Evolutionary conservation across 1,140 invertebrate species (phyloP).

Genomic region (Drosophila elegans): DNA sequence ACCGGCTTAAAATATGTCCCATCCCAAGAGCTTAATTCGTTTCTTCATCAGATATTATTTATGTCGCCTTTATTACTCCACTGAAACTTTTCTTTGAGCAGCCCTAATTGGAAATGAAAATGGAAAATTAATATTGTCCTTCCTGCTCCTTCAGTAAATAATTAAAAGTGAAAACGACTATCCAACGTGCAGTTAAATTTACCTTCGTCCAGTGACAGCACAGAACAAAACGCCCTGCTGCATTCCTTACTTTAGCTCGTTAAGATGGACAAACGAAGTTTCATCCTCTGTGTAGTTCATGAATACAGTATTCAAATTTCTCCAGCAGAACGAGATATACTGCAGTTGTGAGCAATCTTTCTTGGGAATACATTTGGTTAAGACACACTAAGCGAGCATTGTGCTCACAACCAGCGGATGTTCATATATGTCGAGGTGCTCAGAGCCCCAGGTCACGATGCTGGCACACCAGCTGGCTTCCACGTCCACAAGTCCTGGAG

Average conservation of each 20-base stretch:
- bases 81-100: slow-evolving; percentile 26
- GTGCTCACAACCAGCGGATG: slow-evolving; percentile 1
- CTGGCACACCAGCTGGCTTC: not conserved
- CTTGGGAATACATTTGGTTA: slow-evolving; percentile 13
- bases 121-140: slow-evolving; percentile 28
- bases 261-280: slow-evolving; percentile 9
- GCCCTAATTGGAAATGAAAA: slow-evolving; percentile 25
- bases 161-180: slow-evolving; percentile 22
- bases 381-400: not conserved
- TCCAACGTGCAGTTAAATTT: slow-evolving; percentile 19
- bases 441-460: not conserved
- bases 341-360: slow-evolving; percentile 4
- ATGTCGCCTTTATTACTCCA: slow-evolving; percentile 40
- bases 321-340: slow-evolving; percentile 1
- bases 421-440: slow-evolving; percentile 5
- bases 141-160: slow-evolving; percentile 29
- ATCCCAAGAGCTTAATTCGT: slow-evolving; percentile 18
- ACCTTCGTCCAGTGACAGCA: slow-evolving; percentile 14
- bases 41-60: slow-evolving; percentile 42
- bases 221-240: not conserved
- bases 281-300: slow-evolving; percentile 15
- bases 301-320: slow-evolving; percentile 20
- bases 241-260: slow-evolving; percentile 11
- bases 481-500: too few relatives aligned
- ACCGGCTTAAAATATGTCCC: slow-evolving; percentile 12